Evolutionary conservation across 1,140 invertebrate species (phyloP).

Genomic region (Drosophila chauvacae): DNA sequence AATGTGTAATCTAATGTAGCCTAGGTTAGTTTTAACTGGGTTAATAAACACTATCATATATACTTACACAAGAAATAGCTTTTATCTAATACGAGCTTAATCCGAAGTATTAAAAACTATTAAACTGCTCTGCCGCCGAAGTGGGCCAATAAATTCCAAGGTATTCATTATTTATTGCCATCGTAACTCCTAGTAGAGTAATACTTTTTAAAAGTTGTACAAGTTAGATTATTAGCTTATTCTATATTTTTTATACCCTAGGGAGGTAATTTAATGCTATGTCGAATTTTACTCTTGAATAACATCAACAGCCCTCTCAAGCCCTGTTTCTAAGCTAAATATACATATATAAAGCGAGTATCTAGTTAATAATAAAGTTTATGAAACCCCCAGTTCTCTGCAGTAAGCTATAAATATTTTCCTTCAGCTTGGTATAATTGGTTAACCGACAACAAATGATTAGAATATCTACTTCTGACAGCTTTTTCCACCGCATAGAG

Average conservation of each 20-base stretch:
- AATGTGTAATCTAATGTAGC: not conserved
- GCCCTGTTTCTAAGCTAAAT: not conserved
- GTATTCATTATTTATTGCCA: not conserved
- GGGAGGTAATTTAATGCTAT: not conserved
- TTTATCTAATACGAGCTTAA: not conserved
- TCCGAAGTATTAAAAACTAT: not conserved
- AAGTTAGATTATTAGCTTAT: not conserved
- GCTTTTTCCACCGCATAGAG: not conserved
- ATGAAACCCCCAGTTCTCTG: not conserved
- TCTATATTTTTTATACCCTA: not conserved
- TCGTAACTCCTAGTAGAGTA: not conserved
- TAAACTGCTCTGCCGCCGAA: not conserved
- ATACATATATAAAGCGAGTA: not conserved
- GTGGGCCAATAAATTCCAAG: not conserved
- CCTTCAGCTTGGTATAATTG: not conserved
- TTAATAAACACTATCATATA: not conserved
- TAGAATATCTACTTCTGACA: not conserved
- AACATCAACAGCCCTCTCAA: not conserved
- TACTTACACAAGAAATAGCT: not conserved
- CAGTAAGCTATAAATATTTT: not conserved
- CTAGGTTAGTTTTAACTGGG: slow-evolving; percentile 6
- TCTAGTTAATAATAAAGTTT: too few species aligned
- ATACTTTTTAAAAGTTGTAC: not conserved
- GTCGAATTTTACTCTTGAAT: not conserved
- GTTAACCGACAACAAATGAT: not conserved